Percentiles rank a stretch among this genome's conserved stretches.
Evolutionary conservation across 2,113 vertebrate genomes (phyloP).

Genomic region (Jaculus jaculus): DNA sequence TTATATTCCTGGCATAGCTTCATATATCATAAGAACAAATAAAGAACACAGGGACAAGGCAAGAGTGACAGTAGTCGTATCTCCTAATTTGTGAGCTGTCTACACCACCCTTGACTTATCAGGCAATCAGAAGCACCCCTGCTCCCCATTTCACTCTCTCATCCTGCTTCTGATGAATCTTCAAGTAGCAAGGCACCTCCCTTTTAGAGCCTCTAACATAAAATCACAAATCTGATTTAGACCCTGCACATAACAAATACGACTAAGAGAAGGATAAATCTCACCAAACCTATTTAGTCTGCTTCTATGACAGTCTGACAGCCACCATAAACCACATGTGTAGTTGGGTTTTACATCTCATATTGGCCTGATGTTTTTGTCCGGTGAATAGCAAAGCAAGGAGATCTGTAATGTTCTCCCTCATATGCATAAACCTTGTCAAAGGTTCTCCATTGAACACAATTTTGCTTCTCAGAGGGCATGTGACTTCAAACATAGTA

Average conservation of each 20-base stretch:
- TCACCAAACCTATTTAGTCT: background rate
- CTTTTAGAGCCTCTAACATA: background rate
- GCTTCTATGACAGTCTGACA: background rate
- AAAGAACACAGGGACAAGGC: background rate
- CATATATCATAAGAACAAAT: background rate
- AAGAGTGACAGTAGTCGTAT: rapidly evolving
- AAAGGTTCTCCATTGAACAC: background rate
- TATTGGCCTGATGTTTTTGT: background rate
- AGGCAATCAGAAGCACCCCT: background rate
- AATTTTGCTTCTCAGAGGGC: background rate
- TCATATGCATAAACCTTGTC: no score
- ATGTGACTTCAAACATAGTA: background rate
- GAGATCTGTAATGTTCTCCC: background rate
- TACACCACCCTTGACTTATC: background rate
- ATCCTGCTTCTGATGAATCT: background rate
- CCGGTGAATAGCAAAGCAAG: background rate
- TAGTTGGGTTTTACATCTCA: background rate
- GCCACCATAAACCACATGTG: background rate
- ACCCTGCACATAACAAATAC: background rate
- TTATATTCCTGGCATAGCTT: background rate
- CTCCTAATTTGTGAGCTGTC: background rate
- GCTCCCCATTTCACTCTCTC: background rate
- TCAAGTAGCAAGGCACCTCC: background rate
- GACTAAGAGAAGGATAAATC: background rate
- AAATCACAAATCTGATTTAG: background rate